Evolutionary conservation across 2,113 vertebrate genomes (phyloP).

Genomic region (Probosciger aterrimus): DNA sequence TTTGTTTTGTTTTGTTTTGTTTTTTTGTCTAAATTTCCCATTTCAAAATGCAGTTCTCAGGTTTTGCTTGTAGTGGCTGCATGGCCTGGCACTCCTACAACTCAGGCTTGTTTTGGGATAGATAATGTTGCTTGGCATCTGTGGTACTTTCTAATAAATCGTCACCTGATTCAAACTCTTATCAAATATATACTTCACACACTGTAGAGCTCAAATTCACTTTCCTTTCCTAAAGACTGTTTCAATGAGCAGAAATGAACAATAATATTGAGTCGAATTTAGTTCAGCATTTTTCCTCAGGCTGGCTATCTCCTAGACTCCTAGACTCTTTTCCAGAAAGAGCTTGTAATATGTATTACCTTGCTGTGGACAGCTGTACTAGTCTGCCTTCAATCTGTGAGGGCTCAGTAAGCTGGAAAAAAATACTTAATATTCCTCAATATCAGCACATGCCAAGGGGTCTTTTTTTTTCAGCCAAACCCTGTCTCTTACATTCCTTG

Average conservation of each 20-base stretch:
- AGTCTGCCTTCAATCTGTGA: neutral
- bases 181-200: neutral
- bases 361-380: neutral
- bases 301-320: neutral
- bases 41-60: neutral
- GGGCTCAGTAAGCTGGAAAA: neutral
- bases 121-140: neutral
- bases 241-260: neutral
- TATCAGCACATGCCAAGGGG: neutral
- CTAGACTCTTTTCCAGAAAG: neutral
- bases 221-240: neutral
- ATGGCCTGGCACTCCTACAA: neutral
- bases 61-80: neutral
- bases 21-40: neutral
- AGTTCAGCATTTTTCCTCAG: neutral
- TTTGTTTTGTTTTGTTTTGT: no score
- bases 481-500: neutral
- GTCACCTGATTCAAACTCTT: neutral
- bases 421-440: neutral
- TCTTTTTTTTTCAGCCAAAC: neutral
- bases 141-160: neutral
- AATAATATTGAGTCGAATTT: neutral
- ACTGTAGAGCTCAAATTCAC: neutral
- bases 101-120: neutral
- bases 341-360: neutral